Evolutionary conservation across 2,113 vertebrate genomes (phyloP).

Genomic region (Myiozetetes cayanensis): DNA sequence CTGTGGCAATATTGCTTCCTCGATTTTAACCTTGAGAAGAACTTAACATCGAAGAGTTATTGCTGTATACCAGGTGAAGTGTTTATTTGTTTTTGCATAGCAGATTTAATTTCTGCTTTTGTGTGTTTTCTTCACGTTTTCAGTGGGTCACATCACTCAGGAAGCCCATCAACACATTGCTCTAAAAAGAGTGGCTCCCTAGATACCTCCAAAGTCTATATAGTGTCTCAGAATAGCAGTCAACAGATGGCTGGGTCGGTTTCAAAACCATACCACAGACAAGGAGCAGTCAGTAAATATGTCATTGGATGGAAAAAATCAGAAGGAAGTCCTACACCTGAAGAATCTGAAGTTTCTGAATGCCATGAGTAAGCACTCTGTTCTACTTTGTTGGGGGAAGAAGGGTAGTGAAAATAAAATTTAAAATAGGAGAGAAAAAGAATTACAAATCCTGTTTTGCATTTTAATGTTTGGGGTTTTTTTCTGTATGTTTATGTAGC

Average conservation of each 20-base stretch:
- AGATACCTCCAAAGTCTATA: slow-evolving; percentile 91
- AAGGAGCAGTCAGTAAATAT: slow-evolving; percentile 77
- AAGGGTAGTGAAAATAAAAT: background rate
- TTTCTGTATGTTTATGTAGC: background rate
- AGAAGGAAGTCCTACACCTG: slow-evolving; percentile 81
- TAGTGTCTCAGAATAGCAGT: slow-evolving; percentile 80
- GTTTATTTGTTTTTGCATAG: background rate
- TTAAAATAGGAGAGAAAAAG: background rate
- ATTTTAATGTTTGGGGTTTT: rapidly evolving
- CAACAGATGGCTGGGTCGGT: slow-evolving; percentile 76
- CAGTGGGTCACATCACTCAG: slow-evolving; percentile 92
- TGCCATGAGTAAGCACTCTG: slow-evolving; percentile 80
- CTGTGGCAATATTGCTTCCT: background rate
- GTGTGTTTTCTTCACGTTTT: slow-evolving; percentile 19
- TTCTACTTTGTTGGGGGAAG: background rate
- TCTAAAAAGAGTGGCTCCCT: slow-evolving; percentile 84
- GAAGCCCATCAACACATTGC: slow-evolving; percentile 86
- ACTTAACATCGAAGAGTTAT: background rate
- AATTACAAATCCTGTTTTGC: background rate
- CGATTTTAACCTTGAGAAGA: slow-evolving; percentile 16
- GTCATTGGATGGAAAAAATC: slow-evolving; percentile 84
- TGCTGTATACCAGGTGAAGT: background rate
- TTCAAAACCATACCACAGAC: slow-evolving; percentile 81
- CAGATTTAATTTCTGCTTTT: slow-evolving; percentile 15
- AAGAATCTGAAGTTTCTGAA: slow-evolving; percentile 84